Evolutionary conservation across 2,888 invertebrate genomes (phyloP).

Genomic region (Parnassius apollo): DNA sequence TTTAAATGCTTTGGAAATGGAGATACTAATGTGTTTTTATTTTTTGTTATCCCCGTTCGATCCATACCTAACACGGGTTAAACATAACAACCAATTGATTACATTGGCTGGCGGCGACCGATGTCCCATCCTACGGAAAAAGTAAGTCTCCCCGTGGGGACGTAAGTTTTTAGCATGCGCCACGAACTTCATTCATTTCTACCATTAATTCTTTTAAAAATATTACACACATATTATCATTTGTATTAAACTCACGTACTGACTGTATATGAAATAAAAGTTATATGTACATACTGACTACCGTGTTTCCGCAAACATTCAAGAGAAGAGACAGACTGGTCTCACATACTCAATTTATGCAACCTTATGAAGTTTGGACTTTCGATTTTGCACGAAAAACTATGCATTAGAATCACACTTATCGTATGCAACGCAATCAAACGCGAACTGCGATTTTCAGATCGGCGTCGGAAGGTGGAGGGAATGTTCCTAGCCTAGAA

Average conservation of each 20-base stretch:
- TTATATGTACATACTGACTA: no score
- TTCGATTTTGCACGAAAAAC: no score
- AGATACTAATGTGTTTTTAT: conserved; percentile 77
- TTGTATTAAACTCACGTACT: conserved; percentile 3
- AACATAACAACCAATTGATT: conserved; percentile 62
- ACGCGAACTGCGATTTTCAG: no score
- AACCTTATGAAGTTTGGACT: no score
- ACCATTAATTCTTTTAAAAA: conserved; percentile 2
- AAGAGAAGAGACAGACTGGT: no score
- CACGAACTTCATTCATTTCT: conserved; percentile 34
- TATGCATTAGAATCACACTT: no score
- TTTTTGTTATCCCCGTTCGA: conserved; percentile 65
- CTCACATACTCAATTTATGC: no score
- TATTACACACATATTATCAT: neutral
- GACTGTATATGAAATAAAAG: neutral
- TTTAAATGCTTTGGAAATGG: conserved; percentile 41
- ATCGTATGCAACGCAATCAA: no score
- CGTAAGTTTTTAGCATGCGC: conserved; percentile 56
- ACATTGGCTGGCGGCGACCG: conserved; percentile 60
- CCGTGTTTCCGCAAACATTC: neutral
- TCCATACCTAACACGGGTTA: conserved; percentile 72
- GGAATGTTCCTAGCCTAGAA: no score
- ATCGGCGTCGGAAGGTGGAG: no score
- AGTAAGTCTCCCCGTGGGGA: conserved; percentile 64
- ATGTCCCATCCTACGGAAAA: conserved; percentile 56